These are phyloP conservation scores for Epinephelus coioides DNA, from an alignment of 2,797 vertebrate species.

Conservation along the genomic window DNA sequence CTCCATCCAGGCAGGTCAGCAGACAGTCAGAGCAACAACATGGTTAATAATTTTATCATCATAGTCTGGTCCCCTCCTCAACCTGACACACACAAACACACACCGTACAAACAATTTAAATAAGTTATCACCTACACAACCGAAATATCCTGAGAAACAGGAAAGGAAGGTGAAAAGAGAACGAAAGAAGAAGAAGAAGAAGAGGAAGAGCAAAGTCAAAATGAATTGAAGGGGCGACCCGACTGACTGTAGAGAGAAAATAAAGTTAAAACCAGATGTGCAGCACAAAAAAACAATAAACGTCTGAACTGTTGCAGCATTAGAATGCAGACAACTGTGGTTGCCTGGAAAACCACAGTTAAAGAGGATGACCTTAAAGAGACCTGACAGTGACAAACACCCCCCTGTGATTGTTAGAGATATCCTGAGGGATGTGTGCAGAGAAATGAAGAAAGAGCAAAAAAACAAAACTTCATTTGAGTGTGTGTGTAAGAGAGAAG, in stretches of 20 bases:
- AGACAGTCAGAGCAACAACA: conserved; percentile 43
- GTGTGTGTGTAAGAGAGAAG: background rate
- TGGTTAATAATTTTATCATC: conserved; percentile 41
- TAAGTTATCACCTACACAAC: conserved; percentile 16
- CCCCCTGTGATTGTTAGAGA: background rate
- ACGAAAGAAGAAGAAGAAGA: background rate
- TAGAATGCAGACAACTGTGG: conserved; percentile 6
- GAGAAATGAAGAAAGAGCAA: background rate
- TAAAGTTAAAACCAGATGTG: conserved; percentile 44
- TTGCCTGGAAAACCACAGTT: conserved; percentile 16
- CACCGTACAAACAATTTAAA: conserved; percentile 30
- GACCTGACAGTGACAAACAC: conserved; percentile 4
- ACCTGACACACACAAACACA: conserved; percentile 7
- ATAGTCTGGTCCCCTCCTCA: conserved; percentile 41
- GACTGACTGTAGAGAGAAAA: background rate
- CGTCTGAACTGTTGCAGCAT: background rate
- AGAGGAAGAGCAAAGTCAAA: background rate
- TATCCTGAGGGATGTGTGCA: background rate
- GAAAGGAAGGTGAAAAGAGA: background rate
- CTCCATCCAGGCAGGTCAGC: conserved; percentile 29
- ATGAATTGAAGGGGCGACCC: background rate
- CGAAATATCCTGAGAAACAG: background rate
- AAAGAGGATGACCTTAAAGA: conserved; percentile 17
- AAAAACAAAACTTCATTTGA: background rate
- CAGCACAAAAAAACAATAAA: conserved; percentile 12